Evolutionary conservation across 2,888 invertebrate genomes (phyloP).

Genomic region (Drosophila subsilvestris): DNA sequence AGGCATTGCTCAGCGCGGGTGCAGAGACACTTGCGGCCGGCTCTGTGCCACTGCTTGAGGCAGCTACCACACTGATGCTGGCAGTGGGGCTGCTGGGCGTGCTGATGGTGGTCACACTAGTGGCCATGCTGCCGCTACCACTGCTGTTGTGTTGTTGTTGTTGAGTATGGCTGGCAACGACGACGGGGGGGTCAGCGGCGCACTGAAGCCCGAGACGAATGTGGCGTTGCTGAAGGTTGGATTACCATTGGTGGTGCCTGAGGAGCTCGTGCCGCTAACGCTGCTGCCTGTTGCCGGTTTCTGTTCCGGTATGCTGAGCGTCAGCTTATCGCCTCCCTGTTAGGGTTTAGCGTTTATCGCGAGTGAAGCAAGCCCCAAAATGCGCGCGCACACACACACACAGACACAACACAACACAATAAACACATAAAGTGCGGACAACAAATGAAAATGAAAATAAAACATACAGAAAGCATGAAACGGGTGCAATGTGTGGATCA

Average conservation of each 20-base stretch:
- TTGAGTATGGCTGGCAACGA: slow-evolving; percentile 65
- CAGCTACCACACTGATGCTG: slow-evolving; percentile 33
- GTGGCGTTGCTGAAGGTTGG: slow-evolving; percentile 74
- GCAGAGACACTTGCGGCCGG: slow-evolving; percentile 36
- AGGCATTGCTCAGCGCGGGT: slow-evolving; percentile 75
- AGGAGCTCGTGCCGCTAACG: slow-evolving; percentile 46
- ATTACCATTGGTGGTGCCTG: slow-evolving; percentile 44
- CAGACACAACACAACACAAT: slow-evolving; percentile 43
- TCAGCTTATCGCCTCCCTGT: slow-evolving; percentile 89
- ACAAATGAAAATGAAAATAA: slow-evolving; percentile 59
- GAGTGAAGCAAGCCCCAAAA: slow-evolving; percentile 34
- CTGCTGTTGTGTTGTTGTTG: slow-evolving; percentile 43
- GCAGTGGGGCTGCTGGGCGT: slow-evolving; percentile 57
- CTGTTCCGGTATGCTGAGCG: slow-evolving; percentile 87
- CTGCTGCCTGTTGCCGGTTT: slow-evolving; percentile 67
- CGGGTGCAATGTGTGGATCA: slow-evolving; percentile 62
- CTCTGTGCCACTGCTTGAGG: slow-evolving; percentile 46
- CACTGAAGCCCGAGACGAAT: slow-evolving; percentile 78
- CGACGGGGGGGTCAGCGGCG: slow-evolving; percentile 59
- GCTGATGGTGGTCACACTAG: slow-evolving; percentile 68
- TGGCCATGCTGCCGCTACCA: slow-evolving; percentile 35
- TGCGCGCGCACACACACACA: slow-evolving; percentile 27
- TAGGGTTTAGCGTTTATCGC: slow-evolving; percentile 27
- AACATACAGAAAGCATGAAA: slow-evolving; percentile 69
- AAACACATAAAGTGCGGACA: slow-evolving; percentile 67